phyloP scores from a whole-genome alignment of 2,888 invertebrate genomes.

The Sphaerophoria rueppellii region DNA sequence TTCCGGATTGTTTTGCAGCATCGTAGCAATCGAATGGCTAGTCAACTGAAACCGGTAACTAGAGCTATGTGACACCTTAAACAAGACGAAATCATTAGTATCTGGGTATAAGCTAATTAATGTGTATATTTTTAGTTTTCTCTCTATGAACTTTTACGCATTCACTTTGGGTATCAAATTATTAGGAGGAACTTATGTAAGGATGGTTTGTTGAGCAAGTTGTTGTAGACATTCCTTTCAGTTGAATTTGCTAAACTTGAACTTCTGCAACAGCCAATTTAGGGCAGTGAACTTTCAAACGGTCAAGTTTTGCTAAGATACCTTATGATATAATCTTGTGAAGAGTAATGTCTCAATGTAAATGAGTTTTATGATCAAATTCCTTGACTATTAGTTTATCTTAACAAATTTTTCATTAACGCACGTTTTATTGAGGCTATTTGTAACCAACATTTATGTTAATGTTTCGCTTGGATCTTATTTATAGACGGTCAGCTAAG shows the following conservation, averaged over 20 bases:
- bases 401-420: too few relatives aligned
- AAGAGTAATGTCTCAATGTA: too few relatives aligned
- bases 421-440: neutral
- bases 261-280: slow-evolving; percentile 25
- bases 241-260: slow-evolving; percentile 48
- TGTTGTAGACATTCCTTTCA: neutral
- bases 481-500: neutral
- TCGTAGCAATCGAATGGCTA: neutral
- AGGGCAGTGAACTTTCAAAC: neutral
- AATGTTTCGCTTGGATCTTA: neutral
- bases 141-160: slow-evolving; percentile 18
- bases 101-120: neutral
- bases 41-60: slow-evolving; percentile 64
- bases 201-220: slow-evolving; percentile 11
- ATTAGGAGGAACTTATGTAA: slow-evolving; percentile 53
- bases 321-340: too few relatives aligned
- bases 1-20: slow-evolving; percentile 68
- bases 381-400: too few relatives aligned
- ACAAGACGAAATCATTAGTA: slow-evolving; percentile 30
- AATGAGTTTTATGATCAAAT: too few relatives aligned
- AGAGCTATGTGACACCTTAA: slow-evolving; percentile 58
- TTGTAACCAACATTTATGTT: neutral
- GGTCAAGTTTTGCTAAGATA: neutral
- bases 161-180: slow-evolving; percentile 44
- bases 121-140: neutral